phyloP scores from a whole-genome alignment of 1,140 invertebrate species.

The Semibalanus balanoides region DNA sequence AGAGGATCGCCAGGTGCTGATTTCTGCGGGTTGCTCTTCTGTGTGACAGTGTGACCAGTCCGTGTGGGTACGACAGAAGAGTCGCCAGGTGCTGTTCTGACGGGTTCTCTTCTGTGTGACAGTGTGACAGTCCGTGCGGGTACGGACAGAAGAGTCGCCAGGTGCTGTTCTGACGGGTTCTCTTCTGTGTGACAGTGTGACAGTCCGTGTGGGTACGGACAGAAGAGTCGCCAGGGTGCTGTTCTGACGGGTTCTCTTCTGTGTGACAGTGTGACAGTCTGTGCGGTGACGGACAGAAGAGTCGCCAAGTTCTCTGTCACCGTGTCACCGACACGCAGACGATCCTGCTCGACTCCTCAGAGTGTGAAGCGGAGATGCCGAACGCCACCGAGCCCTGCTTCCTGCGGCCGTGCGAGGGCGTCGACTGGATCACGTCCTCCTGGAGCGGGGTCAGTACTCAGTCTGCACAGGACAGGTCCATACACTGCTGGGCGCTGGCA shows the following conservation, averaged over 20 bases:
- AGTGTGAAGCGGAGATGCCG: constrained; percentile 53
- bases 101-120: too few relatives aligned
- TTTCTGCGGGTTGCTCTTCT: too few relatives aligned
- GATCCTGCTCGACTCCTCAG: constrained; percentile 49
- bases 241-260: background rate
- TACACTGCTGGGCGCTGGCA: constrained; percentile 1
- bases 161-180: too few relatives aligned
- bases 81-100: too few relatives aligned
- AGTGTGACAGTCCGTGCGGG: too few relatives aligned
- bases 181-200: background rate
- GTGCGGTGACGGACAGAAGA: constrained; percentile 69
- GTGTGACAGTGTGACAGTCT: constrained; percentile 25
- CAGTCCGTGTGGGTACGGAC: constrained; percentile 62
- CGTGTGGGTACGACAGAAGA: too few relatives aligned
- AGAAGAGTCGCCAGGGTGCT: constrained; percentile 50
- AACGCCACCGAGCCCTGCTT: constrained; percentile 39
- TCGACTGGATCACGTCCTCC: constrained; percentile 74
- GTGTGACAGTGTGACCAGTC: background rate
- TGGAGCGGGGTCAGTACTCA: constrained; percentile 66
- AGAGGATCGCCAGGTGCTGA: too few relatives aligned
- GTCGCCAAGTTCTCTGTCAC: constrained; percentile 54
- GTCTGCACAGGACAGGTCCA: background rate
- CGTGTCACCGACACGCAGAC: constrained; percentile 51
- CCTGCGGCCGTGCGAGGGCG: constrained; percentile 68
- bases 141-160: too few relatives aligned